Evolutionary conservation across 64 coral and sea anemone species (phyloP), one percentile per base, ranked within the genome.

Genomic region (Montipora cactus): DNA sequence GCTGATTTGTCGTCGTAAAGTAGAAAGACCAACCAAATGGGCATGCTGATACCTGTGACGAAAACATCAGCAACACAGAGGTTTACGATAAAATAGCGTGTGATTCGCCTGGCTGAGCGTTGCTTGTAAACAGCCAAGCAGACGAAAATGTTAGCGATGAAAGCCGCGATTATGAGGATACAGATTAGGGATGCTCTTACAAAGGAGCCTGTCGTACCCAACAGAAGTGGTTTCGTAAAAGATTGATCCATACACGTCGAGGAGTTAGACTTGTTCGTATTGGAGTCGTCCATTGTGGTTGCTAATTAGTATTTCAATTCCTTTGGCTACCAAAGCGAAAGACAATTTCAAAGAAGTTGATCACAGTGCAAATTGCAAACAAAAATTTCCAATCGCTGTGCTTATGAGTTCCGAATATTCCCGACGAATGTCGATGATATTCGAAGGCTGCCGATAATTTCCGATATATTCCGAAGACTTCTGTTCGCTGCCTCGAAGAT

Each of bases 41-140:
- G 91, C 95, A 96, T 96, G 46, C 95, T 96, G 1, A 96, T 96
- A 14, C 89, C 50, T 37, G 95, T 75, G 14, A 96, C 77, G 4
- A 96, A 87, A 13, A 93, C 83, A 44, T 96, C 95, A 11, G 95
- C 91, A 6, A 84, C 58, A 21, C 95, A 96, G 1, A 96, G 80
- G 49, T 93, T 96, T n/a, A 96, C 79, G 70, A 96, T 96, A 48
- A 93, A 96, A 18, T 93, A 93, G 55, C 92, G 92, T 8, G 95
- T 92, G 12, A 90, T 84, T 0, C 79, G 91, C 12, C 87, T 91
- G 7, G 89, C 83, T 3, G 83, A 93, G 79, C 76, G 77, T 47
- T 72, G 77, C 15, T 81, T 79, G 11, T 77, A 49, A 37, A 90
- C 66, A 16, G 91, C 91, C 59, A 83, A 88, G 58, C 95, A 96